Evolutionary conservation across 2,888 invertebrate species (phyloP).

Genomic region (Beris morrisii): DNA sequence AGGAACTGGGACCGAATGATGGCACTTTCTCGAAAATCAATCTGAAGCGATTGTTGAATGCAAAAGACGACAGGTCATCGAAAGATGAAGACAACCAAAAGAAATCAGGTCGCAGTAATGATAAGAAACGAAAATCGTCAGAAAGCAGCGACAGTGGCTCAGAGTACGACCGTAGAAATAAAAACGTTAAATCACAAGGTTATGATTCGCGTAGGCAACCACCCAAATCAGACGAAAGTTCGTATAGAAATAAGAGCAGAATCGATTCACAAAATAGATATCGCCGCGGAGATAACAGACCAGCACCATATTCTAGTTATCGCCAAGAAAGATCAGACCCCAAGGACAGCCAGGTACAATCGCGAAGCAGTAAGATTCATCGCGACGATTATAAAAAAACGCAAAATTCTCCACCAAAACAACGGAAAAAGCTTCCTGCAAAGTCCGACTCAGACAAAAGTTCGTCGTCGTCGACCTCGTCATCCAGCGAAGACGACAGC

Average conservation of each 20-base stretch:
- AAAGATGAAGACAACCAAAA: slow-evolving; percentile 53
- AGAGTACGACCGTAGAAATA: neutral
- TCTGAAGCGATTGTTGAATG: slow-evolving; percentile 51
- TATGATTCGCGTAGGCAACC: neutral
- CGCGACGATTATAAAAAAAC: no score
- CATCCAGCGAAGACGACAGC: slow-evolving; percentile 1
- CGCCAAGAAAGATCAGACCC: slow-evolving; percentile 1
- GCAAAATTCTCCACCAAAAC: no score
- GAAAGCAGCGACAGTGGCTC: slow-evolving; percentile 3
- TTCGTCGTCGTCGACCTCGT: slow-evolving; percentile 2
- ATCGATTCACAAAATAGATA: slow-evolving; percentile 23
- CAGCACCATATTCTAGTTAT: neutral
- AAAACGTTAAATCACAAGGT: neutral
- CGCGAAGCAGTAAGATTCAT: no score
- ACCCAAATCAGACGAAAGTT: no score
- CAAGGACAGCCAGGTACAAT: neutral
- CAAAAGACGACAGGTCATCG: slow-evolving; percentile 53
- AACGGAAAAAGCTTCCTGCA: no score
- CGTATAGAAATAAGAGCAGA: no score
- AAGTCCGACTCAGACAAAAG: no score
- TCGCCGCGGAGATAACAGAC: neutral
- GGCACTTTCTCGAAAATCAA: slow-evolving; percentile 45
- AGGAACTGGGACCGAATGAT: slow-evolving; percentile 49
- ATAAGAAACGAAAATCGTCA: slow-evolving; percentile 34
- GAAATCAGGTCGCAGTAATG: slow-evolving; percentile 28